Evolutionary conservation across 1,140 invertebrate species (phyloP), one percentile per base, ranked within the genome.

Genomic region (Trachymyrmex cornetzi): DNA sequence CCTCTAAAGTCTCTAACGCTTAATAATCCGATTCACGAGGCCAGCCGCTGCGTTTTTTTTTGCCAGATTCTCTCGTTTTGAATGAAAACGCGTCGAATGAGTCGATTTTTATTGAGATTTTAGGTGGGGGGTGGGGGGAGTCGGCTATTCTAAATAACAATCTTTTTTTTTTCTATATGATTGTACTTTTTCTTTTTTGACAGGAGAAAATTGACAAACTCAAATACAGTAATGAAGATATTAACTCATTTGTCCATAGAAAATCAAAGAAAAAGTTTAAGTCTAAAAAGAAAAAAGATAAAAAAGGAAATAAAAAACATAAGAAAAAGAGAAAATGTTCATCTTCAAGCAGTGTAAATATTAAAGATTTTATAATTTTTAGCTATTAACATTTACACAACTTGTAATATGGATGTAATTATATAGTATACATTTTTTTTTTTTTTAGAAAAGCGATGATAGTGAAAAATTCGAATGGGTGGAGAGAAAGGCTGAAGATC

Each of bases 391-490:
- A 72, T 57, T 91, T 85, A 6, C 55, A 14, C 22, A 38, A 79
- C 14, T 0, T 38, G 1, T 69, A n/a, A 38, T 59, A 9, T 59
- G 48, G 4, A 69, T 34, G 30, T 34, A 59, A 3, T 80, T 48
- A 61, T 61, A 59, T 3, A 11, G 44, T 30, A 27, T 61, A 71
- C 30, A 12, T 30, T 7, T 34, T 34, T 30, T 30, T 30, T 30
- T 82, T 48, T 16, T 50, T 87, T 34, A 93, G 90, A 86, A 61
- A 84, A 79, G 64, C 34, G 82, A 79, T 19, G 87, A 89, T 53
- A 91, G 86, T 7, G 77, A 6, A 89, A 92, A 91, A 44, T 95
- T 95, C 81, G 95, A 96, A 93, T 97, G 96, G 96, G 95, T 96
- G 24, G 96, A 97, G 92, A 96, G 96, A 92, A 81, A 92, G 77